Percentiles rank a stretch among this genome's conserved stretches.
Conservation (phyloP, 2,113 vertebrate species). For the Agapornis roseicollis region DNA sequence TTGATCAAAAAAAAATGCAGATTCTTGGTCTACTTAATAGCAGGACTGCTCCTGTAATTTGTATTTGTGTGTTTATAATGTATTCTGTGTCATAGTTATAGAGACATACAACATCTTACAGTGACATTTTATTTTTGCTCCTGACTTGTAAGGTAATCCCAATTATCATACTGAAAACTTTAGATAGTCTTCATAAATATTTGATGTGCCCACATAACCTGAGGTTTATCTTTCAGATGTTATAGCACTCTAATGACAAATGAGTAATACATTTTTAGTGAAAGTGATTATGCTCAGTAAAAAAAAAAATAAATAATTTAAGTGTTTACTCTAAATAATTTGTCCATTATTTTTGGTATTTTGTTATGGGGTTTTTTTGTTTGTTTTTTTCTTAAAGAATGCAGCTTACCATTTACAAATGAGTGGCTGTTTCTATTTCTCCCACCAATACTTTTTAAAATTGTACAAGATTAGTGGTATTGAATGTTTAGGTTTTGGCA, state of each 20-base stretch:
- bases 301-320: not conserved
- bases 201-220: not conserved
- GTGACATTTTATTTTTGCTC: conserved; percentile 2
- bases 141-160: not conserved
- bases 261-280: not conserved
- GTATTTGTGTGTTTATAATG: not conserved
- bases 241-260: not conserved
- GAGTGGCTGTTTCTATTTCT: not conserved
- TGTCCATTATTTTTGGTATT: not conserved
- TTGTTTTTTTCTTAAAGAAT: not conserved
- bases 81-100: not conserved
- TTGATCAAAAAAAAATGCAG: not conserved
- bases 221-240: not conserved
- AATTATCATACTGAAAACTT: not conserved
- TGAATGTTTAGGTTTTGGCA: not conserved
- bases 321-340: not conserved
- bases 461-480: not conserved
- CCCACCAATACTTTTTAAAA: not conserved
- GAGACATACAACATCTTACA: not conserved
- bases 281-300: not conserved
- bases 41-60: not conserved
- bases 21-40: not conserved
- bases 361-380: too few relatives aligned
- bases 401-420: not conserved
- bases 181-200: not conserved